phyloP scores from a whole-genome alignment of 30 jellyfish, hydroid and myxozoan genomes.

The Hydractinia symbiolongicarpus region DNA sequence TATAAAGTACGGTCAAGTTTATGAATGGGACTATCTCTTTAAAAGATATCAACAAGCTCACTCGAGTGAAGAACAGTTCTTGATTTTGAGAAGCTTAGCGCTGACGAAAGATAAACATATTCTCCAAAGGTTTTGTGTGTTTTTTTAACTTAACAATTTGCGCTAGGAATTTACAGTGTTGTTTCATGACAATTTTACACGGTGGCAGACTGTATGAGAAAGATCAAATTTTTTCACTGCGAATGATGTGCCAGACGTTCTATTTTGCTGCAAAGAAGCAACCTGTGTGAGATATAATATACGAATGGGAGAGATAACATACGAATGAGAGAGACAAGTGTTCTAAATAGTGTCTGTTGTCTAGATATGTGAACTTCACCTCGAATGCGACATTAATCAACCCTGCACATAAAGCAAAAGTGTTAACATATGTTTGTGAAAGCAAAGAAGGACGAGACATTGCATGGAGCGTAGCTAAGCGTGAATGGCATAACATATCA shows the following conservation, averaged over 20 bases:
- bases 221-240: too few relatives aligned
- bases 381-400: neutral
- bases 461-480: neutral
- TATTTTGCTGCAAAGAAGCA: too few relatives aligned
- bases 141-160: too few relatives aligned
- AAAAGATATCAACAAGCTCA: neutral
- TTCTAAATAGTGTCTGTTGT: too few relatives aligned
- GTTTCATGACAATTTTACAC: too few relatives aligned
- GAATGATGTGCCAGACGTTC: too few relatives aligned
- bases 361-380: neutral
- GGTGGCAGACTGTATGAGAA: too few relatives aligned
- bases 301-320: too few relatives aligned
- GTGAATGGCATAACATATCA: too few relatives aligned
- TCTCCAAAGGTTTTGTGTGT: neutral
- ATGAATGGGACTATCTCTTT: slow-evolving; percentile 5
- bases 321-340: too few relatives aligned
- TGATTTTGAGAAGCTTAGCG: neutral
- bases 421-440: neutral
- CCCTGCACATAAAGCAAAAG: neutral
- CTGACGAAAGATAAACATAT: neutral
- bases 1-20: slow-evolving; percentile 11
- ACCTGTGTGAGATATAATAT: too few relatives aligned
- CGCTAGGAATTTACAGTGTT: too few relatives aligned
- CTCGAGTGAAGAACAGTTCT: slow-evolving; percentile 8
- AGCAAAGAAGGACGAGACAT: neutral